Evolutionary conservation across 2,113 vertebrate genomes (phyloP), one percentile per base, ranked within the genome.

Genomic region (Pampusana beccarii): DNA sequence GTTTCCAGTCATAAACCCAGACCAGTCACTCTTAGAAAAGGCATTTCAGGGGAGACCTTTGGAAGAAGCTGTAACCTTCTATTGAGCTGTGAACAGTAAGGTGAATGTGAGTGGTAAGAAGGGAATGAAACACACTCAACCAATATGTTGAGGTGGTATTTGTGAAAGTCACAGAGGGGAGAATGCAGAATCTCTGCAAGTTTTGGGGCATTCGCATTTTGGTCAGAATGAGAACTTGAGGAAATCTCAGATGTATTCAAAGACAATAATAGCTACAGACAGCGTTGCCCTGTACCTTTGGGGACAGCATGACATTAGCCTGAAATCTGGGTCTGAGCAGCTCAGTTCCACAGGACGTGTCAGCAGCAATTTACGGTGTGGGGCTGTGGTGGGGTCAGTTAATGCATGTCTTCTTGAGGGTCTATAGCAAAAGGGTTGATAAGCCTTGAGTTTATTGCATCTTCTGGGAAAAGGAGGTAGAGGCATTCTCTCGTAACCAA

Each of bases 131-230:
- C 36, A 8, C 48, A 69, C 53, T 58, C 18, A 58, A 4, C 8
- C 42, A 23, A 7, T 72, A 40, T 42, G 23, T n/a, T 53, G 19
- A 79, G 16, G 18, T 48, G 28, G 7, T 24, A 53, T 58, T 86
- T 0, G 0, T 12, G 10, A 57, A 16, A 67, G 33, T 51, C 10
- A 33, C 24, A 29, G 18, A 29, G 21, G n/a, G 24, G 24, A 81
- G 17, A 72, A 33, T 12, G 33, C 34, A 57, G 42, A 67, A 36
- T 25, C 33, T 61, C 29, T 62, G 20, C 48, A 42, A 31, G 10
- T 36, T 62, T 81, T 20, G 6, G 3, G 13, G 10, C 5, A 46
- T 83, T 61, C 10, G 10, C 18, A 13, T 77, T 77, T 72, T 34
- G 89, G 33, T 33, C 75, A 92, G 16, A 28, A 34, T 61, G 80